These are phyloP conservation scores for Eciton burchellii DNA, from an alignment of 1,140 invertebrate species.

Conservation along the genomic window DNA sequence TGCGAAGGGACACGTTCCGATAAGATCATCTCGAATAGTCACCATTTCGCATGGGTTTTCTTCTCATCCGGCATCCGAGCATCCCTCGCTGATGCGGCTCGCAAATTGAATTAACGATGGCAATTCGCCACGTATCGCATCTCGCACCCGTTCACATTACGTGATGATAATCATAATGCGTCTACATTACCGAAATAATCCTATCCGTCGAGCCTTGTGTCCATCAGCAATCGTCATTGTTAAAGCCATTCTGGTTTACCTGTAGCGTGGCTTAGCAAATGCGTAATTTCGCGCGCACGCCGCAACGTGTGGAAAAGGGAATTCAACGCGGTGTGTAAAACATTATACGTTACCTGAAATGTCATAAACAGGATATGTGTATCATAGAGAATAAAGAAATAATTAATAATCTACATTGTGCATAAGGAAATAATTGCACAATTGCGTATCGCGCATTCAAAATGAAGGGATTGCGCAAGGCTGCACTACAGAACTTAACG, in stretches of 20 bases:
- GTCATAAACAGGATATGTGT: constrained; percentile 7
- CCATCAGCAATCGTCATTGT: constrained; percentile 26
- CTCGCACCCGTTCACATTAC: neutral
- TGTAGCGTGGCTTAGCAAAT: constrained; percentile 30
- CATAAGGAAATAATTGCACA: constrained; percentile 14
- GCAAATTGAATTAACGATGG: constrained; percentile 51
- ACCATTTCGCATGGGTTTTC: constrained; percentile 30
- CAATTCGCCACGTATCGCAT: constrained; percentile 29
- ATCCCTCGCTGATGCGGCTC: constrained; percentile 25
- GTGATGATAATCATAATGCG: constrained; percentile 25
- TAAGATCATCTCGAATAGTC: constrained; percentile 47
- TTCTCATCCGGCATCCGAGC: constrained; percentile 2
- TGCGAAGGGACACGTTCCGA: constrained; percentile 24
- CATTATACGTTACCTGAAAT: neutral
- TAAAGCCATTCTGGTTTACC: constrained; percentile 5
- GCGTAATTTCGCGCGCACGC: constrained; percentile 6
- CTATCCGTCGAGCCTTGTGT: neutral
- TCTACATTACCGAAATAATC: constrained; percentile 27
- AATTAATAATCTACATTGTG: constrained; percentile 9
- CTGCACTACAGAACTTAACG: constrained; percentile 29
- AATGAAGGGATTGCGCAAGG: constrained; percentile 28
- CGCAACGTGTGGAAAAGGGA: neutral
- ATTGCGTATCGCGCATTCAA: constrained; percentile 20
- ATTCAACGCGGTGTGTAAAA: neutral
- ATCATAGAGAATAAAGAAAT: constrained; percentile 29